Evolutionary conservation across 1,140 invertebrate genomes (phyloP).

Genomic region (Drosophila burlai): DNA sequence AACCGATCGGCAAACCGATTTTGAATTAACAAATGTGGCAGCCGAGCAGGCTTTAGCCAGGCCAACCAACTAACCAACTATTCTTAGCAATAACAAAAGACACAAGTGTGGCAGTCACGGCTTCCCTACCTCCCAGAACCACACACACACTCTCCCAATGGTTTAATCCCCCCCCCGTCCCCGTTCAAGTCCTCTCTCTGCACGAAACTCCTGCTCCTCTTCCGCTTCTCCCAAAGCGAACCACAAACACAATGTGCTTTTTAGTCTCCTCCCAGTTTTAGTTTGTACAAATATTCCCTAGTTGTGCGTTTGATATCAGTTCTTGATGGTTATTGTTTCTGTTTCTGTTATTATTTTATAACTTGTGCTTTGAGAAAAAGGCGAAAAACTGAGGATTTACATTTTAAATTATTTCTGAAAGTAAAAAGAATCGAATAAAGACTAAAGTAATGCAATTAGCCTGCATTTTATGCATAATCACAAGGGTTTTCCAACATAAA

Average conservation of each 20-base stretch:
- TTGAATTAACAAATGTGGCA: constrained; percentile 66
- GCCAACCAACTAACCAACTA: constrained; percentile 38
- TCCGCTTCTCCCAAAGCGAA: constrained; percentile 33
- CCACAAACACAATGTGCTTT: constrained; percentile 31
- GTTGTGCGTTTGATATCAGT: constrained; percentile 43
- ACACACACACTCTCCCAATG: constrained; percentile 13
- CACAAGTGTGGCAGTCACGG: constrained; percentile 65
- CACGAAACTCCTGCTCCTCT: constrained; percentile 17
- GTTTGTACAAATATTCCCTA: constrained; percentile 34
- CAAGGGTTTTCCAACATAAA: background rate
- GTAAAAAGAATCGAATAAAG: too few species aligned
- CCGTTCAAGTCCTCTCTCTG: constrained; percentile 10
- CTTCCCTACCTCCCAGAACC: constrained; percentile 30
- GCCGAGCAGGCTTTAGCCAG: constrained; percentile 1
- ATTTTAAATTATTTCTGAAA: too few species aligned
- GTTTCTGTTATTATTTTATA: background rate
- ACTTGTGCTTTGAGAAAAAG: background rate
- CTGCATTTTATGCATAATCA: too few species aligned
- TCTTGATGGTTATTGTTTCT: constrained; percentile 41
- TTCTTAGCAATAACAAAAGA: constrained; percentile 68
- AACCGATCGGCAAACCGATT: constrained; percentile 30
- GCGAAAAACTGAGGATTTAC: too few species aligned
- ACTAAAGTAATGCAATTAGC: background rate
- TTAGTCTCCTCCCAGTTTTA: constrained; percentile 10
- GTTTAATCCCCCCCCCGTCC: background rate